These are phyloP conservation scores for Indicator indicator DNA, from an alignment of 2,113 vertebrate genomes.

Conservation along the genomic window DNA sequence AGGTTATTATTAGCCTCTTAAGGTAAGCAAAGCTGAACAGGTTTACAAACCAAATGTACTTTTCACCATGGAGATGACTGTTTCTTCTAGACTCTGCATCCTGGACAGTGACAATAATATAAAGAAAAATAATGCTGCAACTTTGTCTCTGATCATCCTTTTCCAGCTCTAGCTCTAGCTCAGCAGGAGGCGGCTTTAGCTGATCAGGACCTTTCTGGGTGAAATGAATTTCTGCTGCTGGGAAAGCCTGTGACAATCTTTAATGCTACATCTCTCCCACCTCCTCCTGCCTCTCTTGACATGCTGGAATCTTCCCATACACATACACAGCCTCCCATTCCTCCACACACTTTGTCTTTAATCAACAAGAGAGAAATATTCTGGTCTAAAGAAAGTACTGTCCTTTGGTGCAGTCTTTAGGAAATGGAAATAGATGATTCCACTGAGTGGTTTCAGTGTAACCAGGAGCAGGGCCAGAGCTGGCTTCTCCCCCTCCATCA, in stretches of 20 bases:
- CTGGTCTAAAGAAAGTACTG: not conserved
- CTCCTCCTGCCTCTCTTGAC: not conserved
- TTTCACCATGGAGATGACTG: slow-evolving; percentile 1
- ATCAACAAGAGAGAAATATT: not conserved
- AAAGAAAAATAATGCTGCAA: not conserved
- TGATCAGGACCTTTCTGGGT: not conserved
- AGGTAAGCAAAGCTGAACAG: slow-evolving; percentile 48
- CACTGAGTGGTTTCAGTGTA: not conserved
- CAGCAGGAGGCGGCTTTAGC: not conserved
- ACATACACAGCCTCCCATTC: not conserved
- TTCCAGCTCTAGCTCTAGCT: not conserved
- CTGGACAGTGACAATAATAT: not conserved
- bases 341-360: not conserved
- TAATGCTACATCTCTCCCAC: not conserved
- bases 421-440: slow-evolving; percentile 19
- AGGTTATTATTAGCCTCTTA: slow-evolving; percentile 31
- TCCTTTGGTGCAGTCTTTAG: slow-evolving; percentile 19
- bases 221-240: not conserved
- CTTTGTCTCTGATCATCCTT: not conserved
- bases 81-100: not conserved
- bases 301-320: not conserved
- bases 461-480: not conserved
- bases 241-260: not conserved
- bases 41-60: slow-evolving; percentile 23
- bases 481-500: not conserved